phyloP scores from a whole-genome alignment of 2,888 invertebrate genomes.

The Melinaea menophilus region DNA sequence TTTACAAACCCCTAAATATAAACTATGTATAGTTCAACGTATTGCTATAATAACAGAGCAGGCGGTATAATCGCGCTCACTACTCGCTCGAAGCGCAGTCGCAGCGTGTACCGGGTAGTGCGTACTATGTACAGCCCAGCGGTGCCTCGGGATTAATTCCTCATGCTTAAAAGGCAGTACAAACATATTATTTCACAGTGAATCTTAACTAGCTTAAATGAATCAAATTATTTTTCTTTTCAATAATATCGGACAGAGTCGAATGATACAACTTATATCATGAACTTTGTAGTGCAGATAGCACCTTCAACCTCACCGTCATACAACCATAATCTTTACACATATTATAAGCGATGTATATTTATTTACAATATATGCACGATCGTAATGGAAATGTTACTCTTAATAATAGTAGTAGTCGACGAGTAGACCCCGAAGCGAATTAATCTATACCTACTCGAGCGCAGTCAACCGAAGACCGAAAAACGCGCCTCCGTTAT shows the following conservation, averaged over 20 bases:
- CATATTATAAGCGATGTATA: background rate
- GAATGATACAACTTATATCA: background rate
- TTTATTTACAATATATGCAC: slow-evolving; percentile 2
- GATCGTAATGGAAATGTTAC: background rate
- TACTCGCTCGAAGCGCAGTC: slow-evolving; percentile 4
- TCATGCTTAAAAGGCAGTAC: slow-evolving; percentile 12
- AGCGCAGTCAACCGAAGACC: background rate
- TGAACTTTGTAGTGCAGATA: background rate
- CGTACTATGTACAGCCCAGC: slow-evolving; percentile 13
- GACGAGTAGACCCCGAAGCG: background rate
- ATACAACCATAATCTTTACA: background rate
- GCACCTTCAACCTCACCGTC: slow-evolving; percentile 5
- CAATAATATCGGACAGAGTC: background rate
- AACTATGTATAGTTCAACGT: slow-evolving; percentile 24
- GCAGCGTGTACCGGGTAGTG: background rate
- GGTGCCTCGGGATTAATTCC: slow-evolving; percentile 3
- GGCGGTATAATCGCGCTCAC: slow-evolving; percentile 10
- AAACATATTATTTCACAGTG: slow-evolving; percentile 19
- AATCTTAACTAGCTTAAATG: slow-evolving; percentile 22
- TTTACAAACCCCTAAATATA: slow-evolving; percentile 37
- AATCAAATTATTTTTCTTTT: slow-evolving; percentile 2
- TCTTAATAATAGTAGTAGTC: background rate
- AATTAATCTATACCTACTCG: background rate
- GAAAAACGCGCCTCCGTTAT: slow-evolving; percentile 1
- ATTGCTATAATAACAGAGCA: slow-evolving; percentile 31